A percentile compares a stretch with the other conserved stretches of the same genome.
Conservation (phyloP, 2,113 vertebrate species). For the Brachyhypopomus occidentalis region DNA sequence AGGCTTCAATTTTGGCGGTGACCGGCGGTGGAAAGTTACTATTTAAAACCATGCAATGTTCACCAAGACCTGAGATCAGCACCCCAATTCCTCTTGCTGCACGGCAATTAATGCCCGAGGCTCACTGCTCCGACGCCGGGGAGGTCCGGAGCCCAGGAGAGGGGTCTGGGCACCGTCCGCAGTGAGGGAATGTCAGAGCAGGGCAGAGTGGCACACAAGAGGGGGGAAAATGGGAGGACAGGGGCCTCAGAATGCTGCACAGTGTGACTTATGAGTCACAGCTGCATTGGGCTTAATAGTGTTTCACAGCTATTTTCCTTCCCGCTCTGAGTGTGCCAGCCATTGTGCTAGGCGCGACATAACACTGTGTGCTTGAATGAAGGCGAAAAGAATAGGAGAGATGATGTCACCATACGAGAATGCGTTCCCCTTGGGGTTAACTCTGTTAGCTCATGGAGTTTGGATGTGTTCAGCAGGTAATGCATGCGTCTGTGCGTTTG, state of each 20-base stretch:
- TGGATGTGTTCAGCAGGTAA: constrained; percentile 42
- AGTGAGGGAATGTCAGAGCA: constrained; percentile 8
- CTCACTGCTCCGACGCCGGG: background rate
- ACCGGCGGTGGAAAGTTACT: constrained; percentile 38
- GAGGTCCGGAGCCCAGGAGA: background rate
- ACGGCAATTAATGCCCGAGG: constrained; percentile 20
- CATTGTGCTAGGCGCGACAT: constrained; percentile 56
- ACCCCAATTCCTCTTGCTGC: background rate
- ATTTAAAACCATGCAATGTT: constrained; percentile 23
- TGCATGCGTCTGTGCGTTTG: background rate
- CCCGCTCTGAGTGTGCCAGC: constrained; percentile 50
- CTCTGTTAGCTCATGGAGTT: constrained; percentile 43
- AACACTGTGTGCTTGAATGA: constrained; percentile 39
- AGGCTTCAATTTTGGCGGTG: background rate
- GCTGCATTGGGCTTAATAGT: constrained; percentile 39
- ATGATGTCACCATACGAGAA: constrained; percentile 65
- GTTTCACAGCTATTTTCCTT: constrained; percentile 44
- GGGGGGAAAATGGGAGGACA: background rate
- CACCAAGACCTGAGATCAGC: constrained; percentile 5
- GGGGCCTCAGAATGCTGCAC: constrained; percentile 10
- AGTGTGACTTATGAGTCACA: constrained; percentile 45
- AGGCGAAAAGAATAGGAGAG: constrained; percentile 41
- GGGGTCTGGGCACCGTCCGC: background rate
- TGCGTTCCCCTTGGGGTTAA: constrained; percentile 51
- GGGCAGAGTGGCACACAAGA: background rate